Evolutionary conservation across 2,888 invertebrate species (phyloP).

Genomic region (Melanotus villosus): DNA sequence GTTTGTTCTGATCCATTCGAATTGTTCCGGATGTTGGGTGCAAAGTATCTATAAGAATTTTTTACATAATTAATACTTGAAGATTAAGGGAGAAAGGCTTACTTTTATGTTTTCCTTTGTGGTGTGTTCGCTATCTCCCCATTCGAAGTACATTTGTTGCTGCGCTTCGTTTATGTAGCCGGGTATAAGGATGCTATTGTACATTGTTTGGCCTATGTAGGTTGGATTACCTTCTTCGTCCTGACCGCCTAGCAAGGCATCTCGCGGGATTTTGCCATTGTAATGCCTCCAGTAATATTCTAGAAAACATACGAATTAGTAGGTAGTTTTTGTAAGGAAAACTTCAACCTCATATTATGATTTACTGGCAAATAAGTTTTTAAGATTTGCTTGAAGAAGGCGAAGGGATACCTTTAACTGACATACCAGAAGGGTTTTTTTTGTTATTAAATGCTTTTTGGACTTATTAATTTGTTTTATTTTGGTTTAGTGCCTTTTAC

Average conservation of each 20-base stretch:
- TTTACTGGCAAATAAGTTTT: too few species aligned
- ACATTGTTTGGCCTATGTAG: conserved; percentile 20
- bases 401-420: too few species aligned
- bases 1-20: conserved; percentile 20
- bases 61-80: too few species aligned
- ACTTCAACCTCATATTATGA: too few species aligned
- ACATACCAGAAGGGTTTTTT: too few species aligned
- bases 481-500: too few species aligned
- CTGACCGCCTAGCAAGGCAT: conserved; percentile 21
- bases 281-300: conserved; percentile 34
- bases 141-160: conserved; percentile 20
- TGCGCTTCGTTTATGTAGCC: conserved; percentile 14
- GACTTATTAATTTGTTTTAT: too few species aligned
- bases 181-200: conserved; percentile 12
- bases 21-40: conserved; percentile 1
- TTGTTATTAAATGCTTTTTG: too few species aligned
- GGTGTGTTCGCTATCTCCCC: conserved; percentile 18
- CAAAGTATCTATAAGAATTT: conserved; percentile 19
- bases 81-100: too few species aligned
- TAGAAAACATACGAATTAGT: background rate
- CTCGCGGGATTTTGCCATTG: conserved; percentile 11
- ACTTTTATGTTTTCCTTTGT: conserved; percentile 12
- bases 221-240: conserved; percentile 16
- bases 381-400: too few species aligned
- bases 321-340: too few species aligned